Evolutionary conservation across 1,140 invertebrate species (phyloP).

Genomic region (Periplaneta americana): DNA sequence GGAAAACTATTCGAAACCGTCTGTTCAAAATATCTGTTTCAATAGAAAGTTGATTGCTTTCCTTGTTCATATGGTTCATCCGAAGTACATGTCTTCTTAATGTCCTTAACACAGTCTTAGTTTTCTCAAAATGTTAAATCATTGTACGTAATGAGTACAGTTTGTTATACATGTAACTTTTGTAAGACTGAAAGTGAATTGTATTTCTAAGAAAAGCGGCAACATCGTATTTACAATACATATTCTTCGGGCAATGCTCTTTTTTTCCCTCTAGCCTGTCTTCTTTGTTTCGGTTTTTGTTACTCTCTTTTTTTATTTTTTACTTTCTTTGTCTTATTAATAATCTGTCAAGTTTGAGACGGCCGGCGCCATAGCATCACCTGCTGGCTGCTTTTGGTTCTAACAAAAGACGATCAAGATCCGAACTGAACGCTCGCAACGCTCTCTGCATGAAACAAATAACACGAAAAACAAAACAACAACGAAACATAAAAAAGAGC

Average conservation of each 20-base stretch:
- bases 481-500: not conserved
- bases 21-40: no score
- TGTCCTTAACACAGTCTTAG: not conserved
- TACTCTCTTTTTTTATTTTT: not conserved
- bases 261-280: not conserved
- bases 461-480: not conserved
- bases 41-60: no score
- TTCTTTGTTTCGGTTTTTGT: constrained; percentile 1
- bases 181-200: not conserved
- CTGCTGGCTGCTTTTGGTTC: constrained; percentile 3
- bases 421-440: constrained; percentile 1
- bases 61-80: no score
- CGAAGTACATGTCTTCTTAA: no score
- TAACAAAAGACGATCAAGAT: constrained; percentile 9
- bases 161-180: not conserved
- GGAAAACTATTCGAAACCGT: no score
- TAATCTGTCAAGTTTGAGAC: constrained; percentile 9
- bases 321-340: constrained; percentile 3
- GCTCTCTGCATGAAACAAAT: constrained; percentile 1
- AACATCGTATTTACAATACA: constrained; percentile 2
- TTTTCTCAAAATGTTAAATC: not conserved
- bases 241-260: constrained; percentile 1
- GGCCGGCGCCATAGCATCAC: constrained; percentile 3
- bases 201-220: not conserved
- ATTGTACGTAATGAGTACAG: not conserved